phyloP scores from a whole-genome alignment of 2,113 vertebrate species.

The Tachycineta bicolor region DNA sequence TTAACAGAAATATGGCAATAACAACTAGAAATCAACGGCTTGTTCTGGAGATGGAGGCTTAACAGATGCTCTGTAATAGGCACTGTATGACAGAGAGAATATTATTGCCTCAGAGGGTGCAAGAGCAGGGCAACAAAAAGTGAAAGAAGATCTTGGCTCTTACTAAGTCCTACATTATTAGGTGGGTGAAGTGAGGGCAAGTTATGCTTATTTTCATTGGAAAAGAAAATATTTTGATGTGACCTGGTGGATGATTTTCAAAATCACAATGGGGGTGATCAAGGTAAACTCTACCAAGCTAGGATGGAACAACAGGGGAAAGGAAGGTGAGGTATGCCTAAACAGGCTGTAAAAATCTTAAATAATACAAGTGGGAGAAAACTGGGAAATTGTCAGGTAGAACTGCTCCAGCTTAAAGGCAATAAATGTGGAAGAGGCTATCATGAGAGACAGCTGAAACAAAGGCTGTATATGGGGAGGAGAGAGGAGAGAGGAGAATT shows the following conservation, averaged over 20 bases:
- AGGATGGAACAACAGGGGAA: background rate
- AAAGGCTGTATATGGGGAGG: background rate
- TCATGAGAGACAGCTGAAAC: conserved; percentile 19
- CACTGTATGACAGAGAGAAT: background rate
- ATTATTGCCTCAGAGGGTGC: background rate
- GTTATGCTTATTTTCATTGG: background rate
- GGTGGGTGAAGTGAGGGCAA: background rate
- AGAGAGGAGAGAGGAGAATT: background rate
- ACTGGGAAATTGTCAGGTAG: background rate
- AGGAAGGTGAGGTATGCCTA: background rate
- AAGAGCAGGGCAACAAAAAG: conserved; percentile 21
- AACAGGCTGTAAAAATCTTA: background rate
- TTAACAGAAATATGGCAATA: background rate
- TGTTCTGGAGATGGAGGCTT: background rate
- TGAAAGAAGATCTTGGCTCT: conserved; percentile 30
- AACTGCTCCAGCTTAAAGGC: background rate
- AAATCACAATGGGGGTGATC: background rate
- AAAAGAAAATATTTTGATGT: conserved; percentile 24
- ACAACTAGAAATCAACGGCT: background rate
- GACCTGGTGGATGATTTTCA: background rate
- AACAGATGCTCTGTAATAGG: conserved; percentile 34
- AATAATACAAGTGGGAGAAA: background rate
- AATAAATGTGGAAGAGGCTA: conserved; percentile 44
- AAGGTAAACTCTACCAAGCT: background rate
- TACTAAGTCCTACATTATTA: background rate